phyloP scores from a whole-genome alignment of 2,113 vertebrate species.

The Heteronetta atricapilla region DNA sequence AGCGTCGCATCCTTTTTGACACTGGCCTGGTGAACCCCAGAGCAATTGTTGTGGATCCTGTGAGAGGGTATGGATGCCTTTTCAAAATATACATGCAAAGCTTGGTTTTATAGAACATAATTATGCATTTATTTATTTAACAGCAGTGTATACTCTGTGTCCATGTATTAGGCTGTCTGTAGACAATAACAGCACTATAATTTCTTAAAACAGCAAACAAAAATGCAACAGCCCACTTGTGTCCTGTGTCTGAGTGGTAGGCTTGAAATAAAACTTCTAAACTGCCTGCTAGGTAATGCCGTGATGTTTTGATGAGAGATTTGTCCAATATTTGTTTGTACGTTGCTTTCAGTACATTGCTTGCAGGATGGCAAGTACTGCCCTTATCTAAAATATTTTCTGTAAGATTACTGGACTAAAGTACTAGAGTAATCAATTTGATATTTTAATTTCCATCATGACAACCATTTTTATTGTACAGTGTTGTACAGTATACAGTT shows the following conservation, averaged over 20 bases:
- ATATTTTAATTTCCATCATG: neutral
- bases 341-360: neutral
- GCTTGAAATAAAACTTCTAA: neutral
- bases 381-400: neutral
- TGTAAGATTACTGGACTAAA: neutral
- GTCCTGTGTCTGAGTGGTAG: neutral
- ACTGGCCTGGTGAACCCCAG: slow-evolving; percentile 88
- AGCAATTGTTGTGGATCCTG: slow-evolving; percentile 84
- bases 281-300: neutral
- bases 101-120: neutral
- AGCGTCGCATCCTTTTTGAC: slow-evolving; percentile 87
- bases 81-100: neutral
- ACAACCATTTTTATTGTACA: neutral
- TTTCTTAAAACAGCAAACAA: neutral
- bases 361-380: neutral
- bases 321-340: neutral
- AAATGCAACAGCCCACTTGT: neutral
- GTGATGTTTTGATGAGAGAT: neutral
- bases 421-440: neutral
- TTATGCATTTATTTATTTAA: neutral
- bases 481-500: too few relatives aligned
- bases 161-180: neutral
- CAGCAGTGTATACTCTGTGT: neutral
- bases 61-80: slow-evolving; percentile 79
- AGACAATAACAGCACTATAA: neutral